These are phyloP conservation scores for Cactoblastis cactorum DNA, from an alignment of 2,888 invertebrate genomes.

Conservation along the genomic window DNA sequence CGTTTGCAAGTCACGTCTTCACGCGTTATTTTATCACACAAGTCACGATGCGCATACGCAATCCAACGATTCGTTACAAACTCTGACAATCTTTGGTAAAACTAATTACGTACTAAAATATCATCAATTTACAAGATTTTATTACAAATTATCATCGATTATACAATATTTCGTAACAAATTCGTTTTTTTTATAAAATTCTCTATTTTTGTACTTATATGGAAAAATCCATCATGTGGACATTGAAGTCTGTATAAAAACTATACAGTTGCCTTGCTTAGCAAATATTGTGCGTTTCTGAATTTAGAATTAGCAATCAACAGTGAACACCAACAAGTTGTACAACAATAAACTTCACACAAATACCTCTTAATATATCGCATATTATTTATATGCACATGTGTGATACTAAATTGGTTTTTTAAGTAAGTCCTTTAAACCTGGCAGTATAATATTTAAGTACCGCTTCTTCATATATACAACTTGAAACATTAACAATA, in stretches of 20 bases:
- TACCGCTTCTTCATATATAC: neutral
- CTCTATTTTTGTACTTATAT: slow-evolving; percentile 2
- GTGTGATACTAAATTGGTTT: slow-evolving; percentile 4
- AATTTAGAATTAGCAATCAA: slow-evolving; percentile 14
- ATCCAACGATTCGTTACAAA: slow-evolving; percentile 16
- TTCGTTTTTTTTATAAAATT: slow-evolving; percentile 7
- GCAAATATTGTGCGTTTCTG: slow-evolving; percentile 3
- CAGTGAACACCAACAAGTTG: slow-evolving; percentile 34
- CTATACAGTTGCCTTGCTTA: slow-evolving; percentile 1
- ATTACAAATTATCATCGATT: neutral
- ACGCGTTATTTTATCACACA: slow-evolving; percentile 19
- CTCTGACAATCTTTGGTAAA: slow-evolving; percentile 43
- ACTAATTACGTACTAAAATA: slow-evolving; percentile 16
- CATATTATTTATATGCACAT: neutral
- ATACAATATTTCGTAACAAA: neutral
- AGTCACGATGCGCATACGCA: no score
- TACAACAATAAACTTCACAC: slow-evolving; percentile 21
- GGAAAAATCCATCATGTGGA: neutral
- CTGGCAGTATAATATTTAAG: slow-evolving; percentile 7
- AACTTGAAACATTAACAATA: neutral
- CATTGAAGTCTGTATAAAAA: neutral
- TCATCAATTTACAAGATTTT: no score
- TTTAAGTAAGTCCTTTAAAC: neutral
- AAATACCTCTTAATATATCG: slow-evolving; percentile 13
- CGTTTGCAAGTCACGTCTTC: slow-evolving; percentile 19